phyloP scores from a whole-genome alignment of 2,113 vertebrate genomes.

The Athene cunicularia region DNA sequence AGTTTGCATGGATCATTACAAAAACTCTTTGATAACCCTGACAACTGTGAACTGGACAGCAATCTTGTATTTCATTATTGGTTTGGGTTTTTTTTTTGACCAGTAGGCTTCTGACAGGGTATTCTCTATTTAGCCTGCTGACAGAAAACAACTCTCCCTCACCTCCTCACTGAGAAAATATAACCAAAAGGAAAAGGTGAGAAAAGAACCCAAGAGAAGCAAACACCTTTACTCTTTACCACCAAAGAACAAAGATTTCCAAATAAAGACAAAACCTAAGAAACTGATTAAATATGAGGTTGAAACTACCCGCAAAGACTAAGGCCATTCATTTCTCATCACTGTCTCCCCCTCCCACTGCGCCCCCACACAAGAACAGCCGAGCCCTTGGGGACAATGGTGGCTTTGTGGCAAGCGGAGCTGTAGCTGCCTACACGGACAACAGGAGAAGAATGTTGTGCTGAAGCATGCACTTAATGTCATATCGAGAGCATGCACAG shows the following conservation, averaged over 20 bases:
- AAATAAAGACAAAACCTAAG: background rate
- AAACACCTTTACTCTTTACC: background rate
- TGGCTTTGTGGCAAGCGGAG: slow-evolving; percentile 19
- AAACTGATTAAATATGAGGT: background rate
- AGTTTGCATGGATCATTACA: background rate
- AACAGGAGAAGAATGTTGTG: slow-evolving; percentile 26
- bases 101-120: background rate
- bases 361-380: background rate
- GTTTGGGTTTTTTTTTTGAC: background rate
- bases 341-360: background rate
- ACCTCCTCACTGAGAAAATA: background rate
- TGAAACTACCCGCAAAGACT: background rate
- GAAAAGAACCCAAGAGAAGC: background rate
- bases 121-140: background rate
- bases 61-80: background rate
- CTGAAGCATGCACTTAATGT: background rate
- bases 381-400: slow-evolving; percentile 25
- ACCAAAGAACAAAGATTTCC: background rate
- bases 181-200: background rate
- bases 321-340: slow-evolving; percentile 29
- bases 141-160: background rate
- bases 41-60: background rate
- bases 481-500: background rate
- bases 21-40: background rate
- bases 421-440: background rate